Evolutionary conservation across 2,113 vertebrate species (phyloP), one percentile per base, ranked within the genome.

Genomic region (Hippolais icterina): DNA sequence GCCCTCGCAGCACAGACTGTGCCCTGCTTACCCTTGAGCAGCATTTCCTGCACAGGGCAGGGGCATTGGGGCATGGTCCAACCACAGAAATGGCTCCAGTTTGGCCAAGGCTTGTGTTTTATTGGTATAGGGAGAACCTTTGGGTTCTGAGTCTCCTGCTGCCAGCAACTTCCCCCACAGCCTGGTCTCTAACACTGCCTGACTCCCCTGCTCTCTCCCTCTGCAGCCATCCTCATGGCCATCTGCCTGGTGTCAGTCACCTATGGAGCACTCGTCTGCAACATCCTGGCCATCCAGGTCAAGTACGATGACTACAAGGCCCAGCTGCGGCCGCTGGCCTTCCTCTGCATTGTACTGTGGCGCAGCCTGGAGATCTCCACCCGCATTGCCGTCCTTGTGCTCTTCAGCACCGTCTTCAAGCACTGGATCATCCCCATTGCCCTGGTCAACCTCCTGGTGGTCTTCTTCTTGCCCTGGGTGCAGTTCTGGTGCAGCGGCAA

Each of bases 221-320:
- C 90, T 83, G 24, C 98, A 99, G 99, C 97, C 4, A 78, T 98
- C 64, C 97, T 99, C 96, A 99, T 99, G 98, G 91, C 97, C 84
- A 98, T 99, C 97, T 98, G 98, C 42, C 97, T 99, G 89, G 95
- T 99, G 89, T 99, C 99, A 3, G 98, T 99, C 96, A 98, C 98
- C 29, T 99, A 99, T 3, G 99, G 99, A 2, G 99, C 99, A 0
- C 98, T 99, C 0, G 98, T 99, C 83, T 99, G 99, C 98, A 99
- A 98, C 46, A 64, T 99, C 68, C 97, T 99, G 97, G 98, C 99
- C 96, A 99, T 99, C 96, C 99, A 99, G 98, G 99, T 99, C 96
- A 98, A 98, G 83, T 99, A 99, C 0, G 99, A 99, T 9, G 98
- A 99, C 93, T 99, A 99, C 98, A 99, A 99, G 94, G 98, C 99